Conservation (phyloP, 2,113 vertebrate genomes). For the Uropsilus gracilis region DNA sequence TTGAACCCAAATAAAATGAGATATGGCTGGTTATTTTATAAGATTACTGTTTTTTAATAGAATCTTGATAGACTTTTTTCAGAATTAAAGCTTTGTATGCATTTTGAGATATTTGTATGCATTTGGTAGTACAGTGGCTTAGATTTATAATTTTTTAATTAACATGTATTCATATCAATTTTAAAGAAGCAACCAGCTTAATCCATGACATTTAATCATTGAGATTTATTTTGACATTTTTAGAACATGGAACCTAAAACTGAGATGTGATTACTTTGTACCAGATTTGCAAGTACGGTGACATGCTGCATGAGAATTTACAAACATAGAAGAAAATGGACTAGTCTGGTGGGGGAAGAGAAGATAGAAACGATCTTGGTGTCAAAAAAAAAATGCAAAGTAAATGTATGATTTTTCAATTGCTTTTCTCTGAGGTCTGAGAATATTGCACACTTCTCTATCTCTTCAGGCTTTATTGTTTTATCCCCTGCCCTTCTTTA, state of each 20-base stretch:
- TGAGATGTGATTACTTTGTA: slow-evolving; percentile 66
- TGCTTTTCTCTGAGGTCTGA: neutral
- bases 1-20: slow-evolving; percentile 57
- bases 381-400: neutral
- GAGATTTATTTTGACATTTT: slow-evolving; percentile 70
- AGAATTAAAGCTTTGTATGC: slow-evolving; percentile 36
- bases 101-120: slow-evolving; percentile 52
- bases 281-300: neutral
- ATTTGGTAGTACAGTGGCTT: slow-evolving; percentile 57
- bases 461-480: neutral
- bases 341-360: neutral
- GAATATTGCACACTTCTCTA: neutral
- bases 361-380: neutral
- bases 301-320: neutral
- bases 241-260: slow-evolving; percentile 67
- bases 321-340: neutral
- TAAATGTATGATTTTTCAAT: neutral
- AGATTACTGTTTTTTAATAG: neutral
- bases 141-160: slow-evolving; percentile 76
- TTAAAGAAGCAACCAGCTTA: slow-evolving; percentile 54
- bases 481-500: neutral
- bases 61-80: neutral
- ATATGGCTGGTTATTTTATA: slow-evolving; percentile 56
- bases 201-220: slow-evolving; percentile 53
- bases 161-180: slow-evolving; percentile 73